phyloP scores from a whole-genome alignment of 2,888 invertebrate genomes.

The Bellardia pandia region DNA sequence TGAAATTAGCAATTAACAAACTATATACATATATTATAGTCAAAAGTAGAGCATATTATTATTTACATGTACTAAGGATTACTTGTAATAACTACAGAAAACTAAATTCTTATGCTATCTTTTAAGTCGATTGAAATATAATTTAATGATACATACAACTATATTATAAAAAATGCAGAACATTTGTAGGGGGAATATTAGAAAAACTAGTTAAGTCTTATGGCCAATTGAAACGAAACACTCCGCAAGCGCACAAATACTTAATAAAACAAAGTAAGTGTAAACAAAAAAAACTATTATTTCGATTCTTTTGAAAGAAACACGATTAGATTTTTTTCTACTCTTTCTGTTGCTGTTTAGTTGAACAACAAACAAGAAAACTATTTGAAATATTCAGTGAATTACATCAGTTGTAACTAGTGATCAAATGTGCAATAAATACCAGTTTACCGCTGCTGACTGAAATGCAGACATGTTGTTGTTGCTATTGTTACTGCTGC shows the following conservation, averaged over 20 bases:
- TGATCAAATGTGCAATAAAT: constrained; percentile 70
- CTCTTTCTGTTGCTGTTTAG: constrained; percentile 29
- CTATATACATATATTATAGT: no score
- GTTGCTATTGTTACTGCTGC: background rate
- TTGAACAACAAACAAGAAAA: constrained; percentile 68
- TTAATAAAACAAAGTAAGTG: constrained; percentile 12
- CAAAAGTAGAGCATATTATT: no score
- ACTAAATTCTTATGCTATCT: no score
- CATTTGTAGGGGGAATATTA: no score
- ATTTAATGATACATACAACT: no score
- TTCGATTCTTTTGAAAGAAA: constrained; percentile 61
- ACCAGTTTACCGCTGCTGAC: constrained; percentile 62
- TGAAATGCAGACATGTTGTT: constrained; percentile 9
- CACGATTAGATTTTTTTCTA: constrained; percentile 38
- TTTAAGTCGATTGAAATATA: no score
- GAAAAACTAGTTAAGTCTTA: no score
- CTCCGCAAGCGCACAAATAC: background rate
- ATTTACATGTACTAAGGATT: no score
- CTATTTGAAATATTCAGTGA: constrained; percentile 71
- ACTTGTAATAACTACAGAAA: no score
- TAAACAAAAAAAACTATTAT: constrained; percentile 40
- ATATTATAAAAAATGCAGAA: no score
- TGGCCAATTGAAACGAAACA: background rate
- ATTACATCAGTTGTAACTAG: constrained; percentile 65
- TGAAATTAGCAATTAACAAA: no score